Evolutionary conservation across 2,888 invertebrate genomes (phyloP).

Genomic region (Oligia strigilis): DNA sequence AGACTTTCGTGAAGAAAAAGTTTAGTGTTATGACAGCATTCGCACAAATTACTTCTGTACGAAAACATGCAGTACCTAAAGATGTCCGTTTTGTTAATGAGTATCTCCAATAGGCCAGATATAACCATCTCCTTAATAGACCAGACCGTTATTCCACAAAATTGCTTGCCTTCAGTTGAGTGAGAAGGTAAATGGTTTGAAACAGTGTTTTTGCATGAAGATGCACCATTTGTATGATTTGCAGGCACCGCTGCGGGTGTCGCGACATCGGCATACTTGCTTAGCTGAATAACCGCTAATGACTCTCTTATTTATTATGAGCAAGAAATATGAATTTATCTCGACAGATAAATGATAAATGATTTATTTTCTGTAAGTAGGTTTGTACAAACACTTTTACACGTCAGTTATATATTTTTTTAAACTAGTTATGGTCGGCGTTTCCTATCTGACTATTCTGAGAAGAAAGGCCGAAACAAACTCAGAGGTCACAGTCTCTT

Average conservation of each 20-base stretch:
- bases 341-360: neutral
- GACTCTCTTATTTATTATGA: too few relatives aligned
- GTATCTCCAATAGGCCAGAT: slow-evolving; percentile 1
- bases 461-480: too few relatives aligned
- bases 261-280: neutral
- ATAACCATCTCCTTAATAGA: slow-evolving; percentile 8
- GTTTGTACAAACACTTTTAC: too few relatives aligned
- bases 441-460: too few relatives aligned
- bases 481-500: too few relatives aligned
- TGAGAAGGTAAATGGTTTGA: neutral
- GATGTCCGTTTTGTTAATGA: slow-evolving; percentile 15
- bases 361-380: too few relatives aligned
- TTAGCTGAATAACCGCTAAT: too few relatives aligned
- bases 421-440: too few relatives aligned
- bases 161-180: neutral
- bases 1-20: neutral
- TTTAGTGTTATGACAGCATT: slow-evolving; percentile 8
- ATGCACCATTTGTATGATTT: too few relatives aligned
- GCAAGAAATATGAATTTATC: neutral
- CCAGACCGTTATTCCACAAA: neutral
- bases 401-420: too few relatives aligned
- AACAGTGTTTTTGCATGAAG: neutral
- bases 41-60: slow-evolving; percentile 24
- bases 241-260: too few relatives aligned
- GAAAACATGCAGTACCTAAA: slow-evolving; percentile 10